Percentiles rank a stretch among this genome's conserved stretches.
Evolutionary conservation across 1,140 invertebrate species (phyloP).

Genomic region (Magallana angulata): DNA sequence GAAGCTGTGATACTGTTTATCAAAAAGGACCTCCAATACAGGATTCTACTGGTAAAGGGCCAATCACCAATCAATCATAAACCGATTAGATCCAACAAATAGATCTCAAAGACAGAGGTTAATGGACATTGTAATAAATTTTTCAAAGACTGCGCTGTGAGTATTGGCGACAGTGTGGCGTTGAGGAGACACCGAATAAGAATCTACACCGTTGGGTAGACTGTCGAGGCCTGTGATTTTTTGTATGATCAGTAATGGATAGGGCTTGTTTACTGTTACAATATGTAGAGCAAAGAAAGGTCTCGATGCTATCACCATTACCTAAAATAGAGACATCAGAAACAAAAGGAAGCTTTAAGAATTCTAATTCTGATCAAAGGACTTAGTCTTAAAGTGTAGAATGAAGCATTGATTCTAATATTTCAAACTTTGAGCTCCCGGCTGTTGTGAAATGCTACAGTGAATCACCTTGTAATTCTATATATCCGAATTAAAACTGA

Average conservation of each 20-base stretch:
- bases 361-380: slow-evolving; percentile 28
- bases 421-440: not conserved
- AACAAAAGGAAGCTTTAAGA: slow-evolving; percentile 1
- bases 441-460: slow-evolving; percentile 25
- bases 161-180: slow-evolving; percentile 24
- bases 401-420: slow-evolving; percentile 13
- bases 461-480: slow-evolving; percentile 27
- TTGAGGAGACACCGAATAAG: slow-evolving; percentile 4
- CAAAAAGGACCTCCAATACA: slow-evolving; percentile 20
- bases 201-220: slow-evolving; percentile 1
- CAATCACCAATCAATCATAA: slow-evolving; percentile 6
- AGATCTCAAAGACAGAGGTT: slow-evolving; percentile 22
- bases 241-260: slow-evolving; percentile 3
- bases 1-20: not conserved
- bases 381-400: not conserved
- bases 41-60: not conserved
- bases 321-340: slow-evolving; percentile 23
- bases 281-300: slow-evolving; percentile 34
- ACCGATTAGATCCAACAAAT: slow-evolving; percentile 6
- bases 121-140: slow-evolving; percentile 22
- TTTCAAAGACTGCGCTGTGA: not conserved
- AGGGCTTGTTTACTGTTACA: slow-evolving; percentile 26
- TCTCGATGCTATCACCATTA: slow-evolving; percentile 14
- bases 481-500: slow-evolving; percentile 18
- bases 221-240: slow-evolving; percentile 15